Evolutionary conservation across 2,888 invertebrate species (phyloP).

Genomic region (Noctuana brunneofusca): DNA sequence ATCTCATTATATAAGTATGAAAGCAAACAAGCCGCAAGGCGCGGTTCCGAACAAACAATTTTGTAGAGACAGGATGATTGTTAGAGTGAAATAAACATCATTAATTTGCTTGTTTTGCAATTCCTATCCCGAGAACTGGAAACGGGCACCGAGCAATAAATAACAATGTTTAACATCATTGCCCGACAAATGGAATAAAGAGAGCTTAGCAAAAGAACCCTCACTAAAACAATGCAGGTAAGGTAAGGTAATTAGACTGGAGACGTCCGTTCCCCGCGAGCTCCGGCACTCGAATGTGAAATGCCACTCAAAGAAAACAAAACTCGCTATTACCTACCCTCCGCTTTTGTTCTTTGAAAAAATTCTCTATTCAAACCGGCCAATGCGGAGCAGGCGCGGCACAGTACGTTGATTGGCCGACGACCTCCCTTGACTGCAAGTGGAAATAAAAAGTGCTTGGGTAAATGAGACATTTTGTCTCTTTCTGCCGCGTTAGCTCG

Average conservation of each 20-base stretch:
- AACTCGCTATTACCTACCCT: constrained; percentile 81
- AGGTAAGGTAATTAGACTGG: constrained; percentile 75
- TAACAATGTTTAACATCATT: constrained; percentile 74
- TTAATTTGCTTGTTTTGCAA: constrained; percentile 75
- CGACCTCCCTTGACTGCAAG: constrained; percentile 75
- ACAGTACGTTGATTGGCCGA: constrained; percentile 81
- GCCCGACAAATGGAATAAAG: constrained; percentile 59
- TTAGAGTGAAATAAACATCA: constrained; percentile 64
- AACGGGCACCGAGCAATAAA: constrained; percentile 61
- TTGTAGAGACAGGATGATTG: constrained; percentile 54
- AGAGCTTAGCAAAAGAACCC: constrained; percentile 62
- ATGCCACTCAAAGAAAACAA: constrained; percentile 79
- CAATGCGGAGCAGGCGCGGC: constrained; percentile 75
- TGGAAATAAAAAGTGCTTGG: constrained; percentile 80
- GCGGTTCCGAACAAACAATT: constrained; percentile 57
- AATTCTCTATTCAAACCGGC: constrained; percentile 79
- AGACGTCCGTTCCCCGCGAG: constrained; percentile 71
- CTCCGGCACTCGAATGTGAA: constrained; percentile 71
- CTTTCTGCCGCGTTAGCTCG: constrained; percentile 53
- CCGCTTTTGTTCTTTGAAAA: constrained; percentile 75
- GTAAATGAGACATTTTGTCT: constrained; percentile 75
- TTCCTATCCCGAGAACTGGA: constrained; percentile 53
- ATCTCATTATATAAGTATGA: constrained; percentile 39
- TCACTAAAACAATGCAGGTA: constrained; percentile 62
- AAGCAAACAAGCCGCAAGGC: constrained; percentile 49